Evolutionary conservation across 2,888 invertebrate species (phyloP).

Genomic region (Euplagia quadripunctaria): DNA sequence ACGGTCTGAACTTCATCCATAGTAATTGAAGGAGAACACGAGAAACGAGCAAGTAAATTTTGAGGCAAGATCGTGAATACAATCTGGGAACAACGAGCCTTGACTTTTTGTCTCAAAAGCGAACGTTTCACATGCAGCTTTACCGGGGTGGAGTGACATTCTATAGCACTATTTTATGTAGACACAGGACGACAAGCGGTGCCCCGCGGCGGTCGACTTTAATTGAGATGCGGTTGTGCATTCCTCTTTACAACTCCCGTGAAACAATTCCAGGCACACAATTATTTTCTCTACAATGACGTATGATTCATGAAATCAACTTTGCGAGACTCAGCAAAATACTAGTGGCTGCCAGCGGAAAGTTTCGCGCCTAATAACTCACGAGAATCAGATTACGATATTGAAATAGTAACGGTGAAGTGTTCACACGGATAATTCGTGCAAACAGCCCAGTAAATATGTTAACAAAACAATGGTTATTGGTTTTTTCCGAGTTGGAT

Average conservation of each 20-base stretch:
- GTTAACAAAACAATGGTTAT: conserved; percentile 79
- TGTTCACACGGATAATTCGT: conserved; percentile 74
- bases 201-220: conserved; percentile 63
- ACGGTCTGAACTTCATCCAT: conserved; percentile 20
- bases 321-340: conserved; percentile 37
- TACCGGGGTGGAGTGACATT: conserved; percentile 56
- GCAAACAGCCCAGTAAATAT: conserved; percentile 78
- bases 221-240: conserved; percentile 71
- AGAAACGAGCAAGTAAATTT: no score
- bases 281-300: conserved; percentile 53
- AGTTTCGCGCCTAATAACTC: conserved; percentile 62
- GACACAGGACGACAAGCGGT: conserved; percentile 66
- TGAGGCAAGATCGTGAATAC: no score
- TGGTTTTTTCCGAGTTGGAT: conserved; percentile 83
- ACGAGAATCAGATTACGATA: conserved; percentile 68
- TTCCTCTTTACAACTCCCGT: conserved; percentile 60
- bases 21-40: conserved; percentile 12
- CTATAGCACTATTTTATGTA: conserved; percentile 67
- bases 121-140: conserved; percentile 65
- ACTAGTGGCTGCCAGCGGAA: conserved; percentile 57
- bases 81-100: conserved; percentile 65
- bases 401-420: conserved; percentile 68
- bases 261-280: conserved; percentile 59
- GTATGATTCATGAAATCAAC: conserved; percentile 61
- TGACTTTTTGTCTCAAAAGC: conserved; percentile 71